Base-by-base conservation (phyloP, 2,797 vertebrate species). In the Gymnoscopelus braueri region DNA sequence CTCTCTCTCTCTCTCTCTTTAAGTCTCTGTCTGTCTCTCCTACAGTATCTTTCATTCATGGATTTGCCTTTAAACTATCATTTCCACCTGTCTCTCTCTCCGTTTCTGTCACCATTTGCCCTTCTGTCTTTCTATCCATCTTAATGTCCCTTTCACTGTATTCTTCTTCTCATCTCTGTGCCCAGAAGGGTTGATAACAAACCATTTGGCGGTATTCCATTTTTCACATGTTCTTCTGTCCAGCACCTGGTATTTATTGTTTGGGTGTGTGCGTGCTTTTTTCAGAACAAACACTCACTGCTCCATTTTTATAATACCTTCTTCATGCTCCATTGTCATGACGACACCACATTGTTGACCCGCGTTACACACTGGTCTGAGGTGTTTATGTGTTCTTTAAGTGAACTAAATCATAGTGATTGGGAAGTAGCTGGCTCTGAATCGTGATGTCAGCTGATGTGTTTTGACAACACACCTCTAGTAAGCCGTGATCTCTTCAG, bases 291-390 rank as follows among this genome's bases (percentile, higher is more conserved):
- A 88, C 86, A 87, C 63, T 68, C 57, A 26, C 54, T 63, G 71
- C 86, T 89, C 39, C 39, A 88, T 91, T 90, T 85, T 90, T 91
- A 88, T 70, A 78, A 61, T 1, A 71, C 35, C 35, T 39, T 3
- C 35, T 39, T 3, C 35, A 79, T 32, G 51, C 67, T 69, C 60
- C 50, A 77, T 88, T 60, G 57, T 78, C 88, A 89, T 90, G 84
- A 84, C 78, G 90, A 90, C 88, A 76, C 80, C 56, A 9, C 72
- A 78, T 82, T 89, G 84, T 91, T 91, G 89, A 87, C 71, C 78
- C 65, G 39, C 70, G 81, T 75, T 79, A 88, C 80, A 83, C 72
- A 63, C 55, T 24, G 59, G 78, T 83, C 87, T 70, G 58, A 85
- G 81, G 73, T 77, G 2, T 76, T 65, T 79, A 5, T 0, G 56